Evolutionary conservation across 2,113 vertebrate species (phyloP).

Genomic region (Entelurus aequoreus): DNA sequence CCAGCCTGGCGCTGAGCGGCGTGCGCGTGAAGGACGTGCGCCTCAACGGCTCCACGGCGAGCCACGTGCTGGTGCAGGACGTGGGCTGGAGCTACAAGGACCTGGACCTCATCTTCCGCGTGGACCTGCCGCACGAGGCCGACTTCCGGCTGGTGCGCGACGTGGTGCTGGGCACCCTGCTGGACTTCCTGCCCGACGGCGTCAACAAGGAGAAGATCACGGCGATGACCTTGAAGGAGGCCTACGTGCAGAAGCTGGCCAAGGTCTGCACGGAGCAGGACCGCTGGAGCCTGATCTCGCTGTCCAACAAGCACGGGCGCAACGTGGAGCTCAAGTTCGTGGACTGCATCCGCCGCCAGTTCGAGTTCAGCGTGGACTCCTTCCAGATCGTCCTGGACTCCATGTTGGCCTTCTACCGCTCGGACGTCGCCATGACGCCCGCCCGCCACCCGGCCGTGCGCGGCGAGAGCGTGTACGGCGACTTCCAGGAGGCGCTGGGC

Average conservation of each 20-base stretch:
- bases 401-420: conserved; percentile 83
- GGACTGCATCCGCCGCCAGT: conserved; percentile 90
- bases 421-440: conserved; percentile 78
- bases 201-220: conserved; percentile 94
- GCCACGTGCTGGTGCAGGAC: conserved; percentile 92
- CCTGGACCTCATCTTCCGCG: conserved; percentile 93
- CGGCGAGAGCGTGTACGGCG: conserved; percentile 90
- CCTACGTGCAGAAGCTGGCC: conserved; percentile 94
- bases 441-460: conserved; percentile 82
- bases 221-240: conserved; percentile 88
- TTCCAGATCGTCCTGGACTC: conserved; percentile 98
- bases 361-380: conserved; percentile 97
- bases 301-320: conserved; percentile 93
- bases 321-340: conserved; percentile 98
- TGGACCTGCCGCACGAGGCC: conserved; percentile 81
- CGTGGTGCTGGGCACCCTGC: conserved; percentile 85
- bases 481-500: conserved; percentile 81
- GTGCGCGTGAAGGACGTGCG: conserved; percentile 86
- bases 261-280: conserved; percentile 92
- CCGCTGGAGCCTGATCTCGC: conserved; percentile 96
- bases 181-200: conserved; percentile 92
- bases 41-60: conserved; percentile 92
- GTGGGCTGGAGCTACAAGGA: conserved; percentile 94
- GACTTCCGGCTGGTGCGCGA: conserved; percentile 89
- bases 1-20: conserved; percentile 76